These are phyloP conservation scores for Spodoptera littoralis DNA, from an alignment of 2,888 invertebrate species.

Conservation along the genomic window DNA sequence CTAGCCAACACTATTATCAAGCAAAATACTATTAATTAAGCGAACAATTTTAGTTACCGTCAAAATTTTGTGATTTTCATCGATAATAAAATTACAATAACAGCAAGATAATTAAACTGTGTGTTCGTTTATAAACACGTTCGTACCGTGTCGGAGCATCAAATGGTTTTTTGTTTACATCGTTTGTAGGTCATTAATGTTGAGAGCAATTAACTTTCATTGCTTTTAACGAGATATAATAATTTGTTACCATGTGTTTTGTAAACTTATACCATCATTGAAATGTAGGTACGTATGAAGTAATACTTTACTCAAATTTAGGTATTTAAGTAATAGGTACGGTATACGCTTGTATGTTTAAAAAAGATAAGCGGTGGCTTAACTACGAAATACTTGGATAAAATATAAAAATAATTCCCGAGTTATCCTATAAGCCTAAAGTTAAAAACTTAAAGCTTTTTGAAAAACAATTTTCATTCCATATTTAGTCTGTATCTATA, in stretches of 20 bases:
- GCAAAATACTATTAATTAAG: constrained; percentile 13
- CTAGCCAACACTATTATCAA: constrained; percentile 6
- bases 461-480: too few species aligned
- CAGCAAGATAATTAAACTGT: constrained; percentile 13
- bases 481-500: too few species aligned
- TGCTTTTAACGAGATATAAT: constrained; percentile 43
- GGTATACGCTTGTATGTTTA: too few species aligned
- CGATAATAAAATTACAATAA: constrained; percentile 25
- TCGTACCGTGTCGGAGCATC: constrained; percentile 14
- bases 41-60: constrained; percentile 5
- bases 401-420: too few species aligned
- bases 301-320: too few species aligned
- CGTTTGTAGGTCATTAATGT: constrained; percentile 44
- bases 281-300: too few species aligned
- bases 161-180: constrained; percentile 46
- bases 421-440: too few species aligned
- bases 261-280: too few species aligned
- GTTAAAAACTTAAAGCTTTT: too few species aligned
- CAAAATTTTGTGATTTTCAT: constrained; percentile 14
- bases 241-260: constrained; percentile 18
- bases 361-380: too few species aligned
- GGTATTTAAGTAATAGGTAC: too few species aligned
- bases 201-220: constrained; percentile 43
- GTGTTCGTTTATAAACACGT: constrained; percentile 5
- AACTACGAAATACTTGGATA: too few species aligned